Base-by-base conservation (phyloP, 2,797 vertebrate species). In the Zonotrichia albicollis region DNA sequence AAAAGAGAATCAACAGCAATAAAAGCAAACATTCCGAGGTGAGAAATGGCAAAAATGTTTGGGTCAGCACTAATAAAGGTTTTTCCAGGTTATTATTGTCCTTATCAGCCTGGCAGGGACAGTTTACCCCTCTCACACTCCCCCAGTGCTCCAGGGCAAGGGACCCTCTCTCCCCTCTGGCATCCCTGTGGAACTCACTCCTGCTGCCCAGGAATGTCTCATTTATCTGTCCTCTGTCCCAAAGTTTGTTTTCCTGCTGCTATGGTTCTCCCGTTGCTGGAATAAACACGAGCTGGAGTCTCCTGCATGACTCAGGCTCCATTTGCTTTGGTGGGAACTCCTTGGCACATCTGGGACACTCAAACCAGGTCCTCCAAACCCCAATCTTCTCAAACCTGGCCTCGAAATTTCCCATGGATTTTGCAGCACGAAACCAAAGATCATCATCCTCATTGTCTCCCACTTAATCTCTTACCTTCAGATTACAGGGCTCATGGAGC, bases 161-260 rank as follows among this genome's bases (percentile, higher is more conserved):
- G 0, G 7, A 58, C 74, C 70, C 34, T 34, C 68, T 34, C n/a
- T 53, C 32, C 40, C 26, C 53, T 42, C 43, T 7, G 2, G 25
- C 67, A 51, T 21, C 88, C 16, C 42, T 18, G 4, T 5, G 34
- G 66, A 57, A 36, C 38, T 75, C 58, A 0, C 46, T 61, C 34
- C 21, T 0, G 0, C 29, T 93, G 32, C 60, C n/a, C 1, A 1
- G 22, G 8, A 36, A 38, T 5, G 29, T 7, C 65, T 55, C 68
- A 1, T 46, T 60, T 38, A 11, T n/a, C 85, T 46, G 19, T 48
- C 53, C 34, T 61, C 79, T 40, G 34, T 62, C 76, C 57, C 17
- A 1, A 2, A 66, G 46, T 73, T 83, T 86, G 65, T 91, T 94
- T 91, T 78, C 51, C 76, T 75, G 82, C 87, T 89, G 79, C 82